These are phyloP conservation scores for Patiria miniata DNA, from an alignment of 35 echinoderm and acorn worm genomes.

Conservation along the genomic window DNA sequence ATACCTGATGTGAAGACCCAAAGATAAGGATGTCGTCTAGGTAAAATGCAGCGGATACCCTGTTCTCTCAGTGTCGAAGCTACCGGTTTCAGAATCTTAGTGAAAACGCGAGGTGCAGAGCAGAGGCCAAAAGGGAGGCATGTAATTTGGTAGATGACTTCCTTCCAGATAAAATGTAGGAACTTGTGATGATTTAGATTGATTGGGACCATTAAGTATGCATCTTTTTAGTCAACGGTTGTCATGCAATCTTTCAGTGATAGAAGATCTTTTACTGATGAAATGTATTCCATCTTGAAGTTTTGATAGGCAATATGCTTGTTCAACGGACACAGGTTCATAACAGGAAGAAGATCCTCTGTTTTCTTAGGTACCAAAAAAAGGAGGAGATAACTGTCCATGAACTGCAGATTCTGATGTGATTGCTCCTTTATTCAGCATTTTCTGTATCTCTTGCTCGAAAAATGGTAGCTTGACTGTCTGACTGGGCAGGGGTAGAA, in stretches of 20 bases:
- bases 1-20: slow-evolving; percentile 32
- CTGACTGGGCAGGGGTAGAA: not conserved
- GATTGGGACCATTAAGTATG: slow-evolving; percentile 50
- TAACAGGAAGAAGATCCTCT: slow-evolving; percentile 45
- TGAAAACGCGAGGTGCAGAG: slow-evolving; percentile 41
- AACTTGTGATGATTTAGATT: slow-evolving; percentile 40
- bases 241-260: slow-evolving; percentile 13
- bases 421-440: slow-evolving; percentile 36
- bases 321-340: slow-evolving; percentile 42
- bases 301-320: slow-evolving; percentile 40
- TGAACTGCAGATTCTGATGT: not conserved
- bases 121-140: slow-evolving; percentile 52
- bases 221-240: slow-evolving; percentile 51
- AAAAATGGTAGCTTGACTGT: not conserved
- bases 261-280: slow-evolving; percentile 2
- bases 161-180: slow-evolving; percentile 57
- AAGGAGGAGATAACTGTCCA: slow-evolving; percentile 17
- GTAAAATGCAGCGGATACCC: slow-evolving; percentile 38
- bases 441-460: not conserved
- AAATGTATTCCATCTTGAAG: slow-evolving; percentile 60
- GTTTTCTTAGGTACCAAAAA: slow-evolving; percentile 46
- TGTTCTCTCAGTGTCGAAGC: slow-evolving; percentile 6
- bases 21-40: slow-evolving; percentile 47
- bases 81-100: slow-evolving; percentile 64
- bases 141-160: slow-evolving; percentile 47